Evolutionary conservation across 2,797 vertebrate genomes (phyloP).

Genomic region (Halcyon badia): DNA sequence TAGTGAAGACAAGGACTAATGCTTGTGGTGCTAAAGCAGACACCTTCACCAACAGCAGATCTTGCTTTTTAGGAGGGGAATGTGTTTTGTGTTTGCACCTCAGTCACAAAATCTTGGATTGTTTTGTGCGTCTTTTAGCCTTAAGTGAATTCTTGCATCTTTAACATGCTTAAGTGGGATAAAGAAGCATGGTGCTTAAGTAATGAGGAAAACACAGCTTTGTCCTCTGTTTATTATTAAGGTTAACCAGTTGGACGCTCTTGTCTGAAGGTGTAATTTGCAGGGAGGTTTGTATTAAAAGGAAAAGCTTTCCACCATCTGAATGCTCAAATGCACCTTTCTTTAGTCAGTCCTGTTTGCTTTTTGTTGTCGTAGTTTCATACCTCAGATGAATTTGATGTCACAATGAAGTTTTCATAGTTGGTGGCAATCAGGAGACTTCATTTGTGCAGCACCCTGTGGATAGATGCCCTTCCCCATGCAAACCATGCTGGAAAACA

Average conservation of each 20-base stretch:
- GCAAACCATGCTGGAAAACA: not conserved
- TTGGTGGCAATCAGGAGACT: not conserved
- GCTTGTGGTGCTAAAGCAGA: not conserved
- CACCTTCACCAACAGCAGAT: not conserved
- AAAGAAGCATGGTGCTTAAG: not conserved
- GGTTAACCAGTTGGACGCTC: not conserved
- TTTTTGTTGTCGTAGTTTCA: not conserved
- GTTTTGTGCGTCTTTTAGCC: not conserved
- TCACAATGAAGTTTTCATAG: not conserved
- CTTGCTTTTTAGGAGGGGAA: not conserved
- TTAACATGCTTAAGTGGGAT: not conserved
- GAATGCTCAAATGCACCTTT: not conserved
- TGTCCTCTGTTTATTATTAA: slow-evolving; percentile 24
- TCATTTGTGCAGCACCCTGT: not conserved
- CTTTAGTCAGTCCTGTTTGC: not conserved
- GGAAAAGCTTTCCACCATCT: not conserved
- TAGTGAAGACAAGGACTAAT: not conserved
- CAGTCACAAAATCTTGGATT: not conserved
- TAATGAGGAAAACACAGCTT: not conserved
- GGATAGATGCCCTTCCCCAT: not conserved
- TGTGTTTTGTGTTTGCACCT: not conserved
- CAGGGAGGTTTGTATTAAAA: not conserved
- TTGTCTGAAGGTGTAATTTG: not conserved
- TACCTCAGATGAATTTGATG: not conserved
- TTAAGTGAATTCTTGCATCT: not conserved